These are phyloP conservation scores for Tauraco erythrolophus DNA, from an alignment of 2,113 vertebrate genomes.

Conservation along the genomic window DNA sequence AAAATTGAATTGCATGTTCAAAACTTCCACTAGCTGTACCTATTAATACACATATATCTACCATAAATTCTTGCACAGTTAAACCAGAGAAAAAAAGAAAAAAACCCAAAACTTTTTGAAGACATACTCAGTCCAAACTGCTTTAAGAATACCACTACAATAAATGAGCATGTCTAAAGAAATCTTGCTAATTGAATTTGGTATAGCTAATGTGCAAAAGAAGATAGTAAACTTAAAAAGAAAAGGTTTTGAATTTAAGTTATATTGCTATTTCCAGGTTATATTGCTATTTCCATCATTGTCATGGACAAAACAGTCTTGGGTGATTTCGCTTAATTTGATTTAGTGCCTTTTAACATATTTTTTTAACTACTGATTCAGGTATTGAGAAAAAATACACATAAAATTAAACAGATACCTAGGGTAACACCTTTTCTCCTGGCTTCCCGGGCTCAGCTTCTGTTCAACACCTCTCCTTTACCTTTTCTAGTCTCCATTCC, in stretches of 20 bases:
- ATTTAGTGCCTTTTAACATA: neutral
- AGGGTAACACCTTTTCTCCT: neutral
- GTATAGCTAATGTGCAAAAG: neutral
- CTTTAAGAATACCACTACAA: neutral
- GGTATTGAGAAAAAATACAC: rapidly evolving
- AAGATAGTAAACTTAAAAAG: neutral
- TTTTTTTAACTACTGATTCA: neutral
- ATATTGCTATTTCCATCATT: neutral
- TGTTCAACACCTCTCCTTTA: neutral
- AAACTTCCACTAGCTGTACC: neutral
- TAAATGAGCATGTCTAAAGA: neutral
- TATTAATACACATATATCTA: neutral
- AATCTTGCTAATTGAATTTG: neutral
- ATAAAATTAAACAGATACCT: neutral
- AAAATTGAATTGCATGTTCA: neutral
- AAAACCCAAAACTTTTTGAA: neutral
- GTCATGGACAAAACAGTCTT: neutral
- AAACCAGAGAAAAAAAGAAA: neutral
- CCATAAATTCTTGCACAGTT: neutral
- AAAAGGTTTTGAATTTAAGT: neutral
- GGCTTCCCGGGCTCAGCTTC: neutral
- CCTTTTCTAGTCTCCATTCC: neutral
- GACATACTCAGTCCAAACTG: neutral
- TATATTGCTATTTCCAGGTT: neutral
- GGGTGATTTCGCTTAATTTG: neutral